phyloP scores from a whole-genome alignment of 2,888 invertebrate species.

The Taphrorychus bicolor region DNA sequence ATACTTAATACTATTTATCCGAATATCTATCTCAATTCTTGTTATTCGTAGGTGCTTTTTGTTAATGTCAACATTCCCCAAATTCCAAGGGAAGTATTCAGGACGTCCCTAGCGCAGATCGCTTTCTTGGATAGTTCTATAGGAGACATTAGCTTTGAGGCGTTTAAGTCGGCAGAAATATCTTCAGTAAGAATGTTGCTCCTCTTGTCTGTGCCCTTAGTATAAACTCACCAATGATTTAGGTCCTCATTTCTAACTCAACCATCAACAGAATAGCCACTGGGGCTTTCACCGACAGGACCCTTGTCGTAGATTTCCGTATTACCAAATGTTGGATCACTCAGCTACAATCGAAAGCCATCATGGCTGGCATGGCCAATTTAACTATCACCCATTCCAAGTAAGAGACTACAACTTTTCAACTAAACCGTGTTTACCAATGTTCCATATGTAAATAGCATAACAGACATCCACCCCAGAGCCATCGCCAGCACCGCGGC shows the following conservation, averaged over 20 bases:
- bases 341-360: constrained; percentile 65
- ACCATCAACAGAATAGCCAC: constrained; percentile 67
- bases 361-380: constrained; percentile 69
- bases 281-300: constrained; percentile 70
- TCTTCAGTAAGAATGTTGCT: constrained; percentile 56
- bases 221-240: background rate
- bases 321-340: constrained; percentile 67
- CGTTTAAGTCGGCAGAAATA: constrained; percentile 73
- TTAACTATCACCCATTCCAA: constrained; percentile 70
- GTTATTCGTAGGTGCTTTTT: constrained; percentile 67
- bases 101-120: constrained; percentile 69
- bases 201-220: background rate
- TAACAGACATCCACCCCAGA: constrained; percentile 67
- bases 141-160: constrained; percentile 65
- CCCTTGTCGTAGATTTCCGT: constrained; percentile 68
- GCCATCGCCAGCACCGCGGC: constrained; percentile 72
- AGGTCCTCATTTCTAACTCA: constrained; percentile 67
- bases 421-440: no score
- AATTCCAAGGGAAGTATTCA: constrained; percentile 69
- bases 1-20: constrained; percentile 41
- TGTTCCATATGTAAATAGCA: no score
- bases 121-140: constrained; percentile 65
- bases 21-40: background rate
- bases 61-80: constrained; percentile 66
- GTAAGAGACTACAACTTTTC: constrained; percentile 56